Percentiles rank a stretch among this genome's conserved stretches.
These are phyloP conservation scores for Eurystomus gularis DNA, from an alignment of 2,113 vertebrate species.

Conservation along the genomic window DNA sequence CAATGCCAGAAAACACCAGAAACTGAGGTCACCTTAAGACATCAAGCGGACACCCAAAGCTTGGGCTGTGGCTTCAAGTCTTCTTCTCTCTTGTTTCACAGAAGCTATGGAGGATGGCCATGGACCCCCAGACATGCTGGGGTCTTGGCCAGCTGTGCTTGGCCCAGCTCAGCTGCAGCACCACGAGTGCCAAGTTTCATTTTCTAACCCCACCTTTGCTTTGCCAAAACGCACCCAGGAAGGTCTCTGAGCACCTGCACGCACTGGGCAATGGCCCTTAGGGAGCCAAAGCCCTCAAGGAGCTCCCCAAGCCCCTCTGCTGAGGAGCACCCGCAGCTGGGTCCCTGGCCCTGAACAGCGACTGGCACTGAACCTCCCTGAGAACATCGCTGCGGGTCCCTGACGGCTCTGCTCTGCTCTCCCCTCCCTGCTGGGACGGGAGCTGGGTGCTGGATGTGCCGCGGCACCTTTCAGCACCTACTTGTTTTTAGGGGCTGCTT, in stretches of 20 bases:
- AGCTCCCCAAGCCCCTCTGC: background rate
- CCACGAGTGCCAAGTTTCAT: rapidly evolving
- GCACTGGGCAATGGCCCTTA: rapidly evolving
- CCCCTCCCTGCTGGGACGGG: rapidly evolving
- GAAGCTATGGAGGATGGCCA: background rate
- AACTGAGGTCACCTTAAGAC: background rate
- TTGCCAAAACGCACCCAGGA: background rate
- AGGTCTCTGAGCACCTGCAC: background rate
- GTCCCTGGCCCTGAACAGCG: background rate
- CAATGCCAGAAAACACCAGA: background rate
- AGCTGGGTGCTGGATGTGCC: background rate
- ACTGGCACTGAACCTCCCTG: rapidly evolving
- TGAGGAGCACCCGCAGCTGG: rapidly evolving
- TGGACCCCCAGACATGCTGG: rapidly evolving
- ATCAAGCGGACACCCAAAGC: background rate
- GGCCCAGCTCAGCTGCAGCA: background rate
- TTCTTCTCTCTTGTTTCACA: background rate
- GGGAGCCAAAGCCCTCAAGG: background rate
- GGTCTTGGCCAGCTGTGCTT: background rate
- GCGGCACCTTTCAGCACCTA: background rate
- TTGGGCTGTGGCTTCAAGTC: background rate
- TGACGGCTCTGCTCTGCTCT: background rate
- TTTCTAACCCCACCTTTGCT: background rate
- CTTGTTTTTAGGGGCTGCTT: background rate
- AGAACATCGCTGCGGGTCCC: rapidly evolving